Base-by-base conservation (phyloP, 1,140 invertebrate genomes). In the Pachyrhynchus sulphureomaculatus region DNA sequence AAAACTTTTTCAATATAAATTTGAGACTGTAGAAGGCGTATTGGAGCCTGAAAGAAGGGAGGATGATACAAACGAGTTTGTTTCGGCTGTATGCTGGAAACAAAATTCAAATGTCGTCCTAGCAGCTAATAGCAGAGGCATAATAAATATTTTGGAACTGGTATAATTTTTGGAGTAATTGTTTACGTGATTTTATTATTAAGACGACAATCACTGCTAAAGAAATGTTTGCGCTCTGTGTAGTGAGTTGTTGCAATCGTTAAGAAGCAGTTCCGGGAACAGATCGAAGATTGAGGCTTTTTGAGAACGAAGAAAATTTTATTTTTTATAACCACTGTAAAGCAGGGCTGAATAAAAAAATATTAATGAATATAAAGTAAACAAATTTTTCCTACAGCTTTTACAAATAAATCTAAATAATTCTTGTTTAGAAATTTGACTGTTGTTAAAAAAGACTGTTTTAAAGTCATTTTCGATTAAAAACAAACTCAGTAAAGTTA, bases 81-180 rank as follows among this genome's bases (percentile, higher is more conserved):
- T 98, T 32, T 96, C 93, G 21, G 95, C 95, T 21, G 94, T 98
- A 17, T 96, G 94, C 71, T 98, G 95, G 95, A 84, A 90, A 70
- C 84, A 91, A 74, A 84, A 87, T 68, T 91, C 89, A 4, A 89
- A 92, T 81, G 89, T 95, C 54, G 82, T 97, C 44, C 87, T 97
- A n/a, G 93, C 93, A 41, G 95, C 94, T 23, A 98, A 97, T 78
- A 95, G 92, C 75, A 93, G 96, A 80, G 95, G 95, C 58, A 90
- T 91, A 65, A 95, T 95, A 66, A 93, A 94, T 78, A 87, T 93
- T 71, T 77, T 93, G 54, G 89, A 92, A 79, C 78, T 92, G 13
- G 83, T 89, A 60, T 90, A 79, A 60, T 29, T 2, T 18, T 9
- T 42, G 37, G 20, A 10, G 13, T n/a, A 47, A 41, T 21, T 39